Percentiles rank a stretch among this genome's conserved stretches.
phyloP scores from a whole-genome alignment of 2,888 invertebrate species.

The Agapostemon virescens region DNA sequence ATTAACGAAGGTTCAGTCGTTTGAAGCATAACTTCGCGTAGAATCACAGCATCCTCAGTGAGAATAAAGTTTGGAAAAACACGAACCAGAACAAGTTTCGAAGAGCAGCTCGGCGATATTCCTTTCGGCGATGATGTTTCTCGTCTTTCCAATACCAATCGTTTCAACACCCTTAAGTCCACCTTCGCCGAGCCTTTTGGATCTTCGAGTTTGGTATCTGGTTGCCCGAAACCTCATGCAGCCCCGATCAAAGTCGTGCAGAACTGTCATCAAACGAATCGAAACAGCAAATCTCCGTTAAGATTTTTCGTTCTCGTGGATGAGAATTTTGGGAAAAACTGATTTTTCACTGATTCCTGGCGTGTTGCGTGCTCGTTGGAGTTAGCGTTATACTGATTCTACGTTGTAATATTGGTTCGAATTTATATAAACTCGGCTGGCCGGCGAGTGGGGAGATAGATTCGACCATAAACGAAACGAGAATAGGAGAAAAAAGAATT shows the following conservation, averaged over 20 bases:
- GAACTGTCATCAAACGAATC: conserved; percentile 65
- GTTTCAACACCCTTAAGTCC: conserved; percentile 25
- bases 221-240: conserved; percentile 67
- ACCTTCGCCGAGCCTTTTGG: conserved; percentile 21
- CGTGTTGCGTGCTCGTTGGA: background rate
- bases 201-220: conserved; percentile 42
- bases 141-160: conserved; percentile 14
- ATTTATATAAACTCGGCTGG: conserved; percentile 67
- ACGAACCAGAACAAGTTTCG: conserved; percentile 70
- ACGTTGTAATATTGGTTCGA: conserved; percentile 24
- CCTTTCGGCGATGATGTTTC: conserved; percentile 43
- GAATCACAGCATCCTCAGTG: background rate
- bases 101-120: conserved; percentile 69
- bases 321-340: background rate
- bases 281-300: background rate
- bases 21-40: background rate
- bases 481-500: conserved; percentile 15
- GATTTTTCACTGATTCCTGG: background rate
- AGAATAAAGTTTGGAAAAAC: background rate
- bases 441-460: conserved; percentile 29
- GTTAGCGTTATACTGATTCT: conserved; percentile 40
- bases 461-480: conserved; percentile 9
- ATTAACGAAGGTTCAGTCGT: background rate
- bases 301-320: background rate
- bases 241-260: conserved; percentile 49